Evolutionary conservation across 2,888 invertebrate species (phyloP).

Genomic region (Eupithecia pulchellata): DNA sequence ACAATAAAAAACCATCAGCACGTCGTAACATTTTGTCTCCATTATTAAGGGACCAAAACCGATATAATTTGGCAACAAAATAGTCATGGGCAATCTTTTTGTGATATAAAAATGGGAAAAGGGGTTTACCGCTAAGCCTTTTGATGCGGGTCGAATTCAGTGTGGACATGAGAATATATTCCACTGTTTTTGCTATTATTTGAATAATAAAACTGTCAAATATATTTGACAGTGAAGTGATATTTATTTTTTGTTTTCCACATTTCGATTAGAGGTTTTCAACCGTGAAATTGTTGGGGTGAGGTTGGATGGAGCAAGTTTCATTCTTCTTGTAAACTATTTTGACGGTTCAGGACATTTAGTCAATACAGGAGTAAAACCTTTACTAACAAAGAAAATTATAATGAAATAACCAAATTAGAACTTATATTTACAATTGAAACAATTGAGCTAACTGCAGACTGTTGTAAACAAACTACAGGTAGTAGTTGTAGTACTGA

Average conservation of each 20-base stretch:
- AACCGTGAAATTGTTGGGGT: slow-evolving; percentile 33
- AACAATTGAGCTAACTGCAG: no score
- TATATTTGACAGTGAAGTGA: slow-evolving; percentile 71
- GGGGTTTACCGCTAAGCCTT: slow-evolving; percentile 77
- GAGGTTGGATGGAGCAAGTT: slow-evolving; percentile 9
- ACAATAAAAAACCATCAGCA: slow-evolving; percentile 23
- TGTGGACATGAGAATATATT: slow-evolving; percentile 79
- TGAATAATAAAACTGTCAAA: slow-evolving; percentile 81
- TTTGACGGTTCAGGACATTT: not conserved
- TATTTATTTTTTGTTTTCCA: slow-evolving; percentile 69
- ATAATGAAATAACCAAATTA: no score
- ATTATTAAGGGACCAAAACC: slow-evolving; percentile 63
- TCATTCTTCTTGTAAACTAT: not conserved
- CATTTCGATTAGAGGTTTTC: slow-evolving; percentile 50
- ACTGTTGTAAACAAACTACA: no score
- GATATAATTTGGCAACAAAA: slow-evolving; percentile 76
- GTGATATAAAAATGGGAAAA: slow-evolving; percentile 81
- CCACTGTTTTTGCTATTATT: slow-evolving; percentile 78
- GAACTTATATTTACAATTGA: no score
- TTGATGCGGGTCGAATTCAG: slow-evolving; percentile 84
- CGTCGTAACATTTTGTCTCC: slow-evolving; percentile 31
- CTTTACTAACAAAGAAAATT: no score
- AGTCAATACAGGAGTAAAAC: no score
- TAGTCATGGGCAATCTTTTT: slow-evolving; percentile 78
- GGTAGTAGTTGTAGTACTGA: no score